phyloP scores from a whole-genome alignment of 1,140 invertebrate genomes.

The Dendroctonus ponderosae region DNA sequence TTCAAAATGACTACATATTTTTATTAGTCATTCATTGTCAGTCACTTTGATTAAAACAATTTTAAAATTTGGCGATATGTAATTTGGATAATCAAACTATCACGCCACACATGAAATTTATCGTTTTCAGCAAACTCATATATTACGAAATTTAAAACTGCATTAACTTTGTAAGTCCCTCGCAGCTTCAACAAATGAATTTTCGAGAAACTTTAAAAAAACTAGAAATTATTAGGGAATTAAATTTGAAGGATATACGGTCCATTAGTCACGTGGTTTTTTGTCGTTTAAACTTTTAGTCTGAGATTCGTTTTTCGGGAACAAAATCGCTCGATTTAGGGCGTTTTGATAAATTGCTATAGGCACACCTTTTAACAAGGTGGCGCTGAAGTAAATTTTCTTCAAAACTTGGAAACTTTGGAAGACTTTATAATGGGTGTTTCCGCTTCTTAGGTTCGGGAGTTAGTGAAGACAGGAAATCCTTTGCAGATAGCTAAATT shows the following conservation, averaged over 20 bases:
- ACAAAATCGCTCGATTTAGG: conserved; percentile 13
- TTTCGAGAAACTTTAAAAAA: conserved; percentile 22
- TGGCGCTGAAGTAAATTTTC: conserved; percentile 13
- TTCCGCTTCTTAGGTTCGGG: neutral
- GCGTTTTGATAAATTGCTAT: conserved; percentile 26
- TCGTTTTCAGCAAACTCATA: conserved; percentile 8
- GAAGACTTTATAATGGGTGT: conserved; percentile 10
- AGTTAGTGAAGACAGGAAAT: neutral
- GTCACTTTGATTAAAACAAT: no score
- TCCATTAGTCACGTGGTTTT: conserved; percentile 23
- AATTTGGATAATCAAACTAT: neutral
- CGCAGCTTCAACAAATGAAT: conserved; percentile 24
- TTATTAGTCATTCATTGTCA: no score
- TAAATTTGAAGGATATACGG: conserved; percentile 28
- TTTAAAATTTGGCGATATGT: no score
- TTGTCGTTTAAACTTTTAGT: conserved; percentile 21
- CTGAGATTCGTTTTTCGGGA: neutral
- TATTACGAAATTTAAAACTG: conserved; percentile 22
- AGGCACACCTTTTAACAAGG: conserved; percentile 28
- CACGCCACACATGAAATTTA: conserved; percentile 4
- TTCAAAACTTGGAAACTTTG: conserved; percentile 5
- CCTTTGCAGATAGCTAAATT: no score
- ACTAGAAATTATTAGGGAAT: conserved; percentile 23
- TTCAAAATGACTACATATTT: no score
- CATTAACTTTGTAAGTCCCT: conserved; percentile 27